phyloP scores from a whole-genome alignment of 1,140 invertebrate species.

The Anoplophora glabripennis region DNA sequence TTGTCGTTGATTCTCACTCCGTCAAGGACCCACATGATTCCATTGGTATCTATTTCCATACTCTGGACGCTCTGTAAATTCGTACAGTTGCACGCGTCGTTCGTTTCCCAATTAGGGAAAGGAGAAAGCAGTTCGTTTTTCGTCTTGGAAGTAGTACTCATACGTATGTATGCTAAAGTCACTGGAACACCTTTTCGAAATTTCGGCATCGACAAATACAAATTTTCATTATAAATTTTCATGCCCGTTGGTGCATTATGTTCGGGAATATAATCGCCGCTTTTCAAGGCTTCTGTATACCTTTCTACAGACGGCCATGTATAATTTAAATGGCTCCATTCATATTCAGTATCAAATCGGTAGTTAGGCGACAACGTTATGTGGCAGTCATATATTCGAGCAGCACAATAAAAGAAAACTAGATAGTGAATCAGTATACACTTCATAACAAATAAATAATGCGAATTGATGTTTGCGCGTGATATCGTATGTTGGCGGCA shows the following conservation, averaged over 20 bases:
- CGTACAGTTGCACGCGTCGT: constrained; percentile 58
- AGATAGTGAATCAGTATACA: no score
- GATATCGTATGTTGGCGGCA: no score
- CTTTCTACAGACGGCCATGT: constrained; percentile 42
- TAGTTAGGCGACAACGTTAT: no score
- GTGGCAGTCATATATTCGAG: no score
- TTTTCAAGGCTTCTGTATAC: constrained; percentile 38
- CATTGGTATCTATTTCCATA: constrained; percentile 65
- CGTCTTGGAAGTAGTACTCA: constrained; percentile 9
- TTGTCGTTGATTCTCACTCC: constrained; percentile 20
- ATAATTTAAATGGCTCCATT: constrained; percentile 50
- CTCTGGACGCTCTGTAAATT: constrained; percentile 68
- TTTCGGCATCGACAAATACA: constrained; percentile 50
- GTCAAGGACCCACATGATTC: constrained; percentile 71
- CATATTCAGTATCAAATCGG: constrained; percentile 20
- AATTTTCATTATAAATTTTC: constrained; percentile 46
- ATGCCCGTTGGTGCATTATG: constrained; percentile 49
- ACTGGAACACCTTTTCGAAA: constrained; percentile 49
- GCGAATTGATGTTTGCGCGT: no score
- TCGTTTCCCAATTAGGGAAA: constrained; percentile 67
- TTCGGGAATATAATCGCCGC: constrained; percentile 43
- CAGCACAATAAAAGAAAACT: no score
- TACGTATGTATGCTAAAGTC: constrained; percentile 44
- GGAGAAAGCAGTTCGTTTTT: constrained; percentile 57
- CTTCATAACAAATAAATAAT: no score